Evolutionary conservation across 2,888 invertebrate genomes (phyloP).

Genomic region (Asteroscopus sphinx): DNA sequence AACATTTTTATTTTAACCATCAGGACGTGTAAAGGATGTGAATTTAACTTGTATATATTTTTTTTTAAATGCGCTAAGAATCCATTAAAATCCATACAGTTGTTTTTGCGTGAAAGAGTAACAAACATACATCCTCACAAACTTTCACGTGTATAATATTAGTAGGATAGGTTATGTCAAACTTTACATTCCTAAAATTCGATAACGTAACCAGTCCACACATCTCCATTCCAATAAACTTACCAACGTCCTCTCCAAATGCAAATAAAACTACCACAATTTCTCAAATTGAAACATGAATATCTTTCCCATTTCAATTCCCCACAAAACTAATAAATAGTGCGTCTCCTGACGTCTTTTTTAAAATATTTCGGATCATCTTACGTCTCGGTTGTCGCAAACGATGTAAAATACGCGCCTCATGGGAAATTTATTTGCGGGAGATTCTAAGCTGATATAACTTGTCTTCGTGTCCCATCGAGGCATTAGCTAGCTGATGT

Average conservation of each 20-base stretch:
- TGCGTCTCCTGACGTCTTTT: constrained; percentile 59
- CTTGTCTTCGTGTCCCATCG: constrained; percentile 75
- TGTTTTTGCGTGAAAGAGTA: too few relatives aligned
- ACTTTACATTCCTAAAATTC: too few relatives aligned
- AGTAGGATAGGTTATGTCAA: too few relatives aligned
- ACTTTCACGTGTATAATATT: too few relatives aligned
- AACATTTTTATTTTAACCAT: too few relatives aligned
- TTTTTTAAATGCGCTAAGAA: too few relatives aligned
- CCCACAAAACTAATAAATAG: constrained; percentile 65
- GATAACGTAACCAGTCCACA: too few relatives aligned
- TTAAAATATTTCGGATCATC: constrained; percentile 77
- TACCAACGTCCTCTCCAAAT: neutral
- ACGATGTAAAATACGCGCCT: constrained; percentile 80
- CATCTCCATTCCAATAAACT: neutral
- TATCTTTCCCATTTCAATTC: constrained; percentile 45
- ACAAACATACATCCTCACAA: too few relatives aligned
- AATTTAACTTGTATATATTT: too few relatives aligned
- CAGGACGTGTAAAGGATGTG: too few relatives aligned
- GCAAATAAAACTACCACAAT: constrained; percentile 2
- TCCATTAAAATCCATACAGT: too few relatives aligned
- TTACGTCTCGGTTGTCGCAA: constrained; percentile 68
- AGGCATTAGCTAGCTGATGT: constrained; percentile 47
- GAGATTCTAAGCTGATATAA: constrained; percentile 76
- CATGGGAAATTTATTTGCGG: constrained; percentile 86
- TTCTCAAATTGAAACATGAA: constrained; percentile 10